Evolutionary conservation across 2,888 invertebrate genomes (phyloP).

Genomic region (Meteorus cinctellus): DNA sequence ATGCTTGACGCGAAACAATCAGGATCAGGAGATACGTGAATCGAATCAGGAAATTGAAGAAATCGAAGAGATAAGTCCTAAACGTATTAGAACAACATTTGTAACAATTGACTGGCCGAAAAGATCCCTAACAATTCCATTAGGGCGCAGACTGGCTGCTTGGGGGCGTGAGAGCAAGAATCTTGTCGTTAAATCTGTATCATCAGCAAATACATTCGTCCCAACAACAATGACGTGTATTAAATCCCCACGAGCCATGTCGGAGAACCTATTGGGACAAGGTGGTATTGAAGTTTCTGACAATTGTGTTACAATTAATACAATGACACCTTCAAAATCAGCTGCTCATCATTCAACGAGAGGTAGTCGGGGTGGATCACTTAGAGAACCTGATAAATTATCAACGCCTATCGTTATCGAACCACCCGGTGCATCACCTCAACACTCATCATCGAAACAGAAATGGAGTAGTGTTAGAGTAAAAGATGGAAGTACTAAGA

Average conservation of each 20-base stretch:
- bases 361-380: conserved; percentile 62
- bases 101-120: conserved; percentile 47
- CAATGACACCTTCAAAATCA: conserved; percentile 40
- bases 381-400: conserved; percentile 64
- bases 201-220: conserved; percentile 67
- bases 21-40: background rate
- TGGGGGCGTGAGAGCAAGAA: conserved; percentile 59
- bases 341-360: conserved; percentile 33
- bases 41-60: conserved; percentile 1
- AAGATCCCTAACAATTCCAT: conserved; percentile 48
- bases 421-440: conserved; percentile 10
- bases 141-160: conserved; percentile 35
- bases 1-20: conserved; percentile 23
- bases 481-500: conserved; percentile 71
- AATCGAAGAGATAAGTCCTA: background rate
- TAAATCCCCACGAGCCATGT: conserved; percentile 69
- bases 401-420: conserved; percentile 56
- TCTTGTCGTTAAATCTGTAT: conserved; percentile 65
- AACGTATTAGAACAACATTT: background rate
- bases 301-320: conserved; percentile 47
- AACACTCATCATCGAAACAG: conserved; percentile 63
- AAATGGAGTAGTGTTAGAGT: conserved; percentile 71
- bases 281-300: conserved; percentile 55
- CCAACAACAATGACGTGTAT: conserved; percentile 69
- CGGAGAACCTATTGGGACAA: conserved; percentile 71